These are phyloP conservation scores for Trisateles emortualis DNA, from an alignment of 2,888 invertebrate genomes.

Conservation along the genomic window DNA sequence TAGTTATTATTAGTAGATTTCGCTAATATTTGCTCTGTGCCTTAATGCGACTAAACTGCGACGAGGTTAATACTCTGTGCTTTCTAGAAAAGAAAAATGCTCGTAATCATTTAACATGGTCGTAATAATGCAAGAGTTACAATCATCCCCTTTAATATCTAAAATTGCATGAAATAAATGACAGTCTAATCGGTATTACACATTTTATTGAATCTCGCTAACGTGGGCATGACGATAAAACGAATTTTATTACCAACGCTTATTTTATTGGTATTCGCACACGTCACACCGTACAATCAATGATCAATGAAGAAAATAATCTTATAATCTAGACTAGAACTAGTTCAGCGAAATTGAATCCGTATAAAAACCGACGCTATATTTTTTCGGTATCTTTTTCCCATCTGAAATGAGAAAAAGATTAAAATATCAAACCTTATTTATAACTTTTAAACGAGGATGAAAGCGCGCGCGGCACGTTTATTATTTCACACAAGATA, in stretches of 20 bases:
- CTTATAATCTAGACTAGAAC: constrained; percentile 11
- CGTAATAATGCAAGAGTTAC: neutral
- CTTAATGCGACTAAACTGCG: no score
- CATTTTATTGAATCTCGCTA: neutral
- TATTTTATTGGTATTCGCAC: neutral
- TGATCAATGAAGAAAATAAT: constrained; percentile 3
- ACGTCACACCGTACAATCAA: constrained; percentile 1
- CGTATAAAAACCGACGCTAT: neutral
- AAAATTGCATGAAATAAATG: neutral
- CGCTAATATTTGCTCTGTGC: no score
- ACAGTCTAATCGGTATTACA: neutral
- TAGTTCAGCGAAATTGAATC: constrained; percentile 12
- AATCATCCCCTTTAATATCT: neutral
- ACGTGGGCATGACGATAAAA: neutral
- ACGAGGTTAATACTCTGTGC: no score
- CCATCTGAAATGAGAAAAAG: constrained; percentile 14
- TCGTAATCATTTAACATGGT: neutral
- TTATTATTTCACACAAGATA: constrained; percentile 25
- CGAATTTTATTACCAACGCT: neutral
- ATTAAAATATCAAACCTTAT: constrained; percentile 28
- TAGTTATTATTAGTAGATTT: no score
- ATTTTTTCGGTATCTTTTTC: constrained; percentile 12
- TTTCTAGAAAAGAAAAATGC: no score
- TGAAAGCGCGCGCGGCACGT: constrained; percentile 23
- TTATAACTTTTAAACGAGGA: constrained; percentile 23